Conservation (phyloP, 2,888 invertebrate genomes). For the Cerceris ruficornis region DNA sequence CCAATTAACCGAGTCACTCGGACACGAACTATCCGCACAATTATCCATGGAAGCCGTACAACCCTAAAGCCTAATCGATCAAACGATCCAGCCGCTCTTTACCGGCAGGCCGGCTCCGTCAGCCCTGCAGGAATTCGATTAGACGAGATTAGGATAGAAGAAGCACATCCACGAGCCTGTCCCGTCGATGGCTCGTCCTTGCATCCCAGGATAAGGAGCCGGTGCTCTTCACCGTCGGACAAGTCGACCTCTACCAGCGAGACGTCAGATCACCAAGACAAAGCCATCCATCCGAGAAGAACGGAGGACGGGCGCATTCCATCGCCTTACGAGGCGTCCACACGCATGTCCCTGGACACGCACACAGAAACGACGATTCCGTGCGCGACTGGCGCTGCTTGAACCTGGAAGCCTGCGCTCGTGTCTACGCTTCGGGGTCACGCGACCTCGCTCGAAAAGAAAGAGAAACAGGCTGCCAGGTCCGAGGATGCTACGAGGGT, state of each 20-base stretch:
- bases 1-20: background rate
- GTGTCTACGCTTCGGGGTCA: slow-evolving; percentile 69
- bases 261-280: slow-evolving; percentile 76
- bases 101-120: background rate
- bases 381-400: slow-evolving; percentile 36
- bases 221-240: slow-evolving; percentile 38
- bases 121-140: slow-evolving; percentile 59
- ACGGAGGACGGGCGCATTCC: slow-evolving; percentile 73
- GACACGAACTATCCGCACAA: background rate
- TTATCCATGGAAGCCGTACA: slow-evolving; percentile 24
- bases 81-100: slow-evolving; percentile 2
- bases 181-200: slow-evolving; percentile 42
- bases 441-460: slow-evolving; percentile 69
- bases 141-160: slow-evolving; percentile 51
- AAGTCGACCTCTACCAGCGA: slow-evolving; percentile 55
- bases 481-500: slow-evolving; percentile 24
- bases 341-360: slow-evolving; percentile 53
- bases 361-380: slow-evolving; percentile 21
- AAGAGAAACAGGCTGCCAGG: slow-evolving; percentile 51
- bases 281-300: slow-evolving; percentile 73
- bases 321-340: slow-evolving; percentile 74
- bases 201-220: slow-evolving; percentile 31
- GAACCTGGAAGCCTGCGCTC: slow-evolving; percentile 65
- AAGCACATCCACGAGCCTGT: slow-evolving; percentile 14
- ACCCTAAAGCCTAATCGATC: slow-evolving; percentile 23